Base-by-base conservation (phyloP, 64 coral and sea anemone genomes). In the Stylophora pistillata region DNA sequence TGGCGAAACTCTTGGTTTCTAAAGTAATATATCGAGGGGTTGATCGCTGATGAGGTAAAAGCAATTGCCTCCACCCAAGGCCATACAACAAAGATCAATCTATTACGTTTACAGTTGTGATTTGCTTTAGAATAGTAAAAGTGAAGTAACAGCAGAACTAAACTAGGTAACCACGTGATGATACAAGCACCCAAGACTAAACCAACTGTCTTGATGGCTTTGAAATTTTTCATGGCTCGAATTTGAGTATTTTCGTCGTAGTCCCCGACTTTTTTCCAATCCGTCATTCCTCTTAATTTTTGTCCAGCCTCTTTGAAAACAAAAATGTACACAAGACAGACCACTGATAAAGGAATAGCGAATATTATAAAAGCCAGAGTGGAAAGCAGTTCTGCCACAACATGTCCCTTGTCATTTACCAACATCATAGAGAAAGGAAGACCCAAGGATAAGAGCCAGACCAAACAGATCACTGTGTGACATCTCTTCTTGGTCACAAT, bases 11-110 rank as follows among this genome's bases (percentile, higher is more conserved):
- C 71, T 9, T 15, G 13, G 15, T 73, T 73, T 32, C 71, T 28
- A 15, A 73, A 73, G 18, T 31, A 73, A 73, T 73, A 73, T 15
- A 73, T 73, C 71, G 14, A 73, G 16, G 71, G 71, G n/a, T 73
- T 73, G 71, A 73, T 30, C 9, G 71, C 12, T 34, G 71, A 73
- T 73, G 71, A 73, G 11, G 27, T 30, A 73, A 73, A 71, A 9
- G 30, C 71, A 73, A 73, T 29, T 2, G 30, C 71, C 34, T 73
- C 71, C 30, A 73, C 34, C 71, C 71, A 73, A 0, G 71, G 71
- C 71, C 71, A 73, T 31, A 73, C 71, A 73, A 31, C 13, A 15
- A 32, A 10, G 30, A 47, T 47, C 16, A 37, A 23, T 71, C 10
- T 71, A 73, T 14, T 32, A 32, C 18, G 30, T 11, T 73, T 32